Conservation (phyloP, 2,888 invertebrate genomes). For the Azorinus chamasolen region DNA sequence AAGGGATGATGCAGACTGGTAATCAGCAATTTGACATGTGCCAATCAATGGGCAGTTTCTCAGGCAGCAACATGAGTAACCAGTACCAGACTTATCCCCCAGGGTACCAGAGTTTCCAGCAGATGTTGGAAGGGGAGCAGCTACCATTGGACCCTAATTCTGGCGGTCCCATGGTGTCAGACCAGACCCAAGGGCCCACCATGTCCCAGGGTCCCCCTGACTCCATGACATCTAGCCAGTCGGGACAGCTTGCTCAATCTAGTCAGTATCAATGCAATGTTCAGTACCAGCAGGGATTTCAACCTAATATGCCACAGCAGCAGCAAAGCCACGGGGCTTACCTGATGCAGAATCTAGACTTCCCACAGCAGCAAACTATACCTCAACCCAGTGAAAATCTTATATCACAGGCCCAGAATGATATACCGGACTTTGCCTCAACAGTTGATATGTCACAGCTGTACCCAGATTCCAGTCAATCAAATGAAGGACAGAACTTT, state of each 20-base stretch:
- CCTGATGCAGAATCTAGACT: neutral
- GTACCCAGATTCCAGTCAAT: slow-evolving; percentile 10
- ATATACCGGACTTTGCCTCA: slow-evolving; percentile 2
- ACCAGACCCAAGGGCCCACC: no score
- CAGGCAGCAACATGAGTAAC: slow-evolving; percentile 11
- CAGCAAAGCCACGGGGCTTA: neutral
- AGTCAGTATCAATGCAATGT: no score
- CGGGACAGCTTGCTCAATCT: no score
- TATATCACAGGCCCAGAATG: slow-evolving; percentile 3
- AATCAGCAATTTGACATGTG: slow-evolving; percentile 2
- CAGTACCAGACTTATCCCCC: slow-evolving; percentile 12
- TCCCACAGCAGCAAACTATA: neutral
- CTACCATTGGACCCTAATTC: no score
- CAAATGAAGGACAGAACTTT: neutral
- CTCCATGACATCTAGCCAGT: no score
- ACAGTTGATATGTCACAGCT: slow-evolving; percentile 36
- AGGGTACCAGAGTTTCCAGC: slow-evolving; percentile 11
- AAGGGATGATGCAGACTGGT: slow-evolving; percentile 2
- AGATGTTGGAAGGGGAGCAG: slow-evolving; percentile 23
- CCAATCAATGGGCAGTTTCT: slow-evolving; percentile 8
- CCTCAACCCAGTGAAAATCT: neutral
- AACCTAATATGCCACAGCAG: neutral
- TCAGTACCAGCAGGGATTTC: neutral
- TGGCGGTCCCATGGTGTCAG: no score
- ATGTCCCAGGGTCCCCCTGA: no score